Base-by-base conservation (phyloP, 2,888 invertebrate species). In the Pharmacophagus antenor region DNA sequence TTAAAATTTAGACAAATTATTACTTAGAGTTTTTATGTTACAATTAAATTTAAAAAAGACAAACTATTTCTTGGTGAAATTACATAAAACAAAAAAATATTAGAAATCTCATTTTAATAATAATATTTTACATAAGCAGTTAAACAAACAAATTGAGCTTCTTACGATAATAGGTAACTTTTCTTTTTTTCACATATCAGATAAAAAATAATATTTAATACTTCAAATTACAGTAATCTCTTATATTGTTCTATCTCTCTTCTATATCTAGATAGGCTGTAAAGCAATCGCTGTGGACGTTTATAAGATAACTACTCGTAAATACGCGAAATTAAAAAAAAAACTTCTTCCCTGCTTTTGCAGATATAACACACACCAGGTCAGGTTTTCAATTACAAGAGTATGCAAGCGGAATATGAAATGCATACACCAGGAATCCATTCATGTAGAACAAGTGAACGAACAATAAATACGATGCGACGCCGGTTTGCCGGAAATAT, bases 401-500 rank as follows among this genome's bases (percentile, higher is more conserved):
- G 37, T 20, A 55, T 57, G 63, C 53, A 56, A 49, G 46, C 54
- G 27, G 58, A 64, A 62, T 63, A 61, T 71, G 71, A 67, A 63
- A 59, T 31, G 18, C 21, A 59, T 54, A 42, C 49, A 49, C 1
- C 17, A 52, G 69, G 70, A 72, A 79, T 78, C 76, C 31, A 46
- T 76, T 70, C 69, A 70, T 73, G 70, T 70, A 70, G 65, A 74
- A 74, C 73, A 70, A 69, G 71, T 68, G 69, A 68, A 66, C 68
- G 71, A 70, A 79, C 77, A 81, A 78, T 74, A 73, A 67, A 69
- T 68, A 69, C 65, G 74, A 71, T 70, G 73, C 68, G 77, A 70
- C 76, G 77, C 77, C 77, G 75, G 79, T 74, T 77, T 71, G 41
- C 75, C 75, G 80, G 81, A 81, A 82, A 74, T 71, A 66, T 46